A percentile compares a stretch with the other conserved stretches of the same genome.
phyloP scores from a whole-genome alignment of 1,140 invertebrate species.

The Telenomus remus region DNA sequence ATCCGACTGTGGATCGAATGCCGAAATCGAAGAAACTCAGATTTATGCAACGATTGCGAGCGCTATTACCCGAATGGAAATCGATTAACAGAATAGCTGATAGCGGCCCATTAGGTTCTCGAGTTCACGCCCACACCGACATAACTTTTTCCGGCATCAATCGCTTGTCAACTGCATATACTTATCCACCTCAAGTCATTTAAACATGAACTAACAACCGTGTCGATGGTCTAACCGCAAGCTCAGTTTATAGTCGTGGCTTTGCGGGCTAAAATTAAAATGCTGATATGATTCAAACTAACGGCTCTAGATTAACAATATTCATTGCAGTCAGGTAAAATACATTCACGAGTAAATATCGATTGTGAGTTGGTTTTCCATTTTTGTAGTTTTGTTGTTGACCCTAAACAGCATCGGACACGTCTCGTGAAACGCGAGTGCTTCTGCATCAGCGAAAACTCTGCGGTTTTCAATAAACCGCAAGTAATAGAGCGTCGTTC shows the following conservation, averaged over 20 bases:
- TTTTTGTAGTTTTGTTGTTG: constrained; percentile 44
- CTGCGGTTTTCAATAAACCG: constrained; percentile 69
- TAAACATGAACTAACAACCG: too few relatives aligned
- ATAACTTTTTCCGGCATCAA: too few relatives aligned
- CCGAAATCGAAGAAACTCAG: constrained; percentile 48
- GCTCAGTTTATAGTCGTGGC: too few relatives aligned
- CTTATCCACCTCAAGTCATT: not conserved
- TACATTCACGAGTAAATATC: constrained; percentile 46
- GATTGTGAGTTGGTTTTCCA: constrained; percentile 54
- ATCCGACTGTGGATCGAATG: constrained; percentile 48
- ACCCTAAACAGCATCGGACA: constrained; percentile 38
- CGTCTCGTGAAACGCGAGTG: constrained; percentile 53
- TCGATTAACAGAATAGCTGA: constrained; percentile 55
- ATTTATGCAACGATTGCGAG: constrained; percentile 64
- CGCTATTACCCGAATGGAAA: constrained; percentile 59
- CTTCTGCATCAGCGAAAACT: constrained; percentile 62
- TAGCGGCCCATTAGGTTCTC: constrained; percentile 5
- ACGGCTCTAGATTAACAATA: constrained; percentile 36
- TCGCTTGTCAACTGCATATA: not conserved
- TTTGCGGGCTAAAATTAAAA: too few relatives aligned
- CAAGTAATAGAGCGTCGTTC: constrained; percentile 69
- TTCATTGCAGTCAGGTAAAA: constrained; percentile 47
- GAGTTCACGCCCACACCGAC: too few relatives aligned
- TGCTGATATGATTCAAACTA: too few relatives aligned
- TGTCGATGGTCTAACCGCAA: too few relatives aligned